Percentiles rank a stretch among this genome's conserved stretches.
Evolutionary conservation across 2,797 vertebrate genomes (phyloP).

Genomic region (Apogon talboti): DNA sequence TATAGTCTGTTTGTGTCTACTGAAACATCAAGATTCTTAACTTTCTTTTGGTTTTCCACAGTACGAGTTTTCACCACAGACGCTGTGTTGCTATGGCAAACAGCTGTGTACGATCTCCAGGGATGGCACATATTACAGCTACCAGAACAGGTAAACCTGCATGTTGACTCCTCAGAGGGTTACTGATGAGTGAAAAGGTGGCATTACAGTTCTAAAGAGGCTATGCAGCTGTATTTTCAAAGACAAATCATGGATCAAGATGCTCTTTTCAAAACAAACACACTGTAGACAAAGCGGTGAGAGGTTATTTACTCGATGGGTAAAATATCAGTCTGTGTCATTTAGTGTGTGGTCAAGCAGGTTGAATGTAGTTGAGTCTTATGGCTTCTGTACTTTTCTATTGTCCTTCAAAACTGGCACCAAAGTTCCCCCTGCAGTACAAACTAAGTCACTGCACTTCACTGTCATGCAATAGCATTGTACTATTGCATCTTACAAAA

Average conservation of each 20-base stretch:
- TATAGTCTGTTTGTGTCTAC: neutral
- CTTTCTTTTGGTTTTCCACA: conserved; percentile 79
- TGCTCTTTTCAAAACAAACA: neutral
- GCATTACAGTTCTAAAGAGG: neutral
- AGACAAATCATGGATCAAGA: neutral
- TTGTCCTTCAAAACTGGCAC: conserved; percentile 39
- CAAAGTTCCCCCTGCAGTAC: conserved; percentile 88
- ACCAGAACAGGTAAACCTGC: conserved; percentile 95
- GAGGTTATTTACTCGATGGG: conserved; percentile 1
- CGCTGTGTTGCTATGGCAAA: conserved; percentile 98
- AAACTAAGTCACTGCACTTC: conserved; percentile 53
- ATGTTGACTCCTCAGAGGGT: neutral
- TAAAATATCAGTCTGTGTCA: conserved; percentile 2
- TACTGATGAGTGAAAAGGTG: neutral
- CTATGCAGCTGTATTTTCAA: neutral
- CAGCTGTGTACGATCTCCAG: conserved; percentile 98
- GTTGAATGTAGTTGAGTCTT: conserved; percentile 20
- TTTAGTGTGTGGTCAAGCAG: conserved; percentile 22
- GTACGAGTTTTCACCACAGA: conserved; percentile 99
- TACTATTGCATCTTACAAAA: conserved; percentile 24
- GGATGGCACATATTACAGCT: conserved; percentile 98
- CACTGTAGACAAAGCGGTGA: neutral
- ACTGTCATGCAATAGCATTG: conserved; percentile 16
- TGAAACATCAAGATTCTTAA: conserved; percentile 17
- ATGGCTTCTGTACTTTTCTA: neutral